Evolutionary conservation across 2,888 invertebrate species (phyloP), one percentile per base, ranked within the genome.

Genomic region (Ernsta delagoae): DNA sequence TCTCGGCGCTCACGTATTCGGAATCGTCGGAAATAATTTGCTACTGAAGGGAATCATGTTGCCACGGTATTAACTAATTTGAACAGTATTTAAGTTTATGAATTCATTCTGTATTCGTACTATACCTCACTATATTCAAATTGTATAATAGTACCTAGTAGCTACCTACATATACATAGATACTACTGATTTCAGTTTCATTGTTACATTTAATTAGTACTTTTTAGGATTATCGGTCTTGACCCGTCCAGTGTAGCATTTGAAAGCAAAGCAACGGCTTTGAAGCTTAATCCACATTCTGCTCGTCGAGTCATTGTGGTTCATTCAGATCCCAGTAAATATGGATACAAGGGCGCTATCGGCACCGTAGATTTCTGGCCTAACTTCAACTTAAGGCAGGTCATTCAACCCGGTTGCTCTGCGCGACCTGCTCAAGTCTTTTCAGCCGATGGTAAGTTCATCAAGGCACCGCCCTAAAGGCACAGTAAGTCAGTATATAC

Each of bases 361-460:
- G 92, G 91, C 0, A 83, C 86, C 1, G 86, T 90, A 1, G 92
- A 92, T 73, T 91, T 89, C 72, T 92, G 92, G 92, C 89, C 92
- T 1, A 92, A 92, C 75, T 90, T 77, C 69, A 84, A 48, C n/a
- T 2, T 73, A 3, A 87, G 88, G 0, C 71, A 76, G 0, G 83
- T 89, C 0, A 61, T 75, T 2, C 92, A 92, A 73, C 92, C 92
- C 8, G 92, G 92, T 0, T 92, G 92, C 66, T 72, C 75, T 1
- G 68, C 24, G 5, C 61, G 74, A 50, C 74, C 79, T 1, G 65
- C 76, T 1, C 74, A 78, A 0, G 78, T 79, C 59, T 88, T 92
- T 75, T 82, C 89, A 6, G 71, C 72, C 5, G 83, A 84, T 79
- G 92, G 92, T 90, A 75, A 68, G 59, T 59, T 50, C 9, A 9